phyloP scores from a whole-genome alignment of 1,140 invertebrate species.

The Liolophura sinensis region DNA sequence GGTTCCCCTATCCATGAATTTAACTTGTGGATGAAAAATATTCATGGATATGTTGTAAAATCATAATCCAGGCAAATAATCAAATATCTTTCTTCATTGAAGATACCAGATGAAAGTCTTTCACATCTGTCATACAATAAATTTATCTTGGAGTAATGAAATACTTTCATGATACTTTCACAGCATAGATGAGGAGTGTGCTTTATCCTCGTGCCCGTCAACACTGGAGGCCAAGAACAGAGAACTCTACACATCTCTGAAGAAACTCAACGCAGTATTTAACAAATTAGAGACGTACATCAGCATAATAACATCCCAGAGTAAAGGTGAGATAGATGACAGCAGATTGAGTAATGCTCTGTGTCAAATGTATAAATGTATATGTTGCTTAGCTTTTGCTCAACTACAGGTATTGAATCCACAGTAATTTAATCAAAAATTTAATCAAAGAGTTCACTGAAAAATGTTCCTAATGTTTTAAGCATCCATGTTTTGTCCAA shows the following conservation, averaged over 20 bases:
- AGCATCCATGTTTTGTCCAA: no score
- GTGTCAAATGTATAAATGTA: no score
- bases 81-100: no score
- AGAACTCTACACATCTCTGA: slow-evolving; percentile 42
- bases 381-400: no score
- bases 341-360: background rate
- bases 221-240: slow-evolving; percentile 47
- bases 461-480: no score
- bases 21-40: no score
- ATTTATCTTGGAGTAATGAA: background rate
- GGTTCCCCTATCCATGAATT: no score
- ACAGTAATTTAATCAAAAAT: no score
- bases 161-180: slow-evolving; percentile 11
- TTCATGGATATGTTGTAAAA: no score
- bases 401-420: no score
- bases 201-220: slow-evolving; percentile 46
- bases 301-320: slow-evolving; percentile 47
- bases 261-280: slow-evolving; percentile 39
- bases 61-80: no score
- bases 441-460: no score
- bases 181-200: slow-evolving; percentile 56
- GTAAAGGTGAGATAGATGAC: slow-evolving; percentile 25
- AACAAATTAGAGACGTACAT: slow-evolving; percentile 49
- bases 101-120: background rate
- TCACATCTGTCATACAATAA: slow-evolving; percentile 1